A percentile compares a stretch with the other conserved stretches of the same genome.
Conservation (phyloP, 2,797 vertebrate species). For the Thunnus albacares region DNA sequence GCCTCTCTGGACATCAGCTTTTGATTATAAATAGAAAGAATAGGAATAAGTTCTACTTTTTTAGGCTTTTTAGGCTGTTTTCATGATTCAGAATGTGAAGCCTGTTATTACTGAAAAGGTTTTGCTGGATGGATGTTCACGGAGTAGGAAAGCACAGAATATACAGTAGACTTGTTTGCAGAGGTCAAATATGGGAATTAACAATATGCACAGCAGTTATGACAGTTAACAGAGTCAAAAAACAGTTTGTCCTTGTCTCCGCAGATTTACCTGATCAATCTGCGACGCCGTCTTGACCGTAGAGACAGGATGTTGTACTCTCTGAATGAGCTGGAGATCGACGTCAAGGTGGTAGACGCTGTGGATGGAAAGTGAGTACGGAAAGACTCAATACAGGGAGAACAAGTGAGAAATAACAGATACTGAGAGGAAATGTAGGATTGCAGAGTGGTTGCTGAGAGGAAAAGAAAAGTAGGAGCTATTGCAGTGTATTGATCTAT, state of each 20-base stretch:
- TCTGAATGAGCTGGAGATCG: conserved; percentile 92
- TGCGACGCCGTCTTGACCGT: conserved; percentile 91
- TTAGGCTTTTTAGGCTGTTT: neutral
- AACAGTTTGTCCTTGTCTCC: neutral
- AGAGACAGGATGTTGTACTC: conserved; percentile 92
- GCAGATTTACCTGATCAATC: conserved; percentile 96
- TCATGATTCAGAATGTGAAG: neutral
- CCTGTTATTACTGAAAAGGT: neutral
- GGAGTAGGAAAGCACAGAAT: neutral
- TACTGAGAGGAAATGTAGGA: neutral
- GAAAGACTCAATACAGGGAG: neutral
- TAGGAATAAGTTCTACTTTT: neutral
- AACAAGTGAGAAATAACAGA: neutral
- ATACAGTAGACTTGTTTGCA: neutral
- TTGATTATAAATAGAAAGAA: neutral
- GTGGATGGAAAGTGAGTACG: conserved; percentile 93
- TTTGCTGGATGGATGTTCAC: neutral
- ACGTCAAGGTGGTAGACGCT: conserved; percentile 90
- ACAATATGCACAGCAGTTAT: neutral
- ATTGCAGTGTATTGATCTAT: neutral
- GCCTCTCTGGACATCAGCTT: conserved; percentile 2
- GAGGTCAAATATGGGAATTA: neutral
- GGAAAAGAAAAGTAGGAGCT: neutral
- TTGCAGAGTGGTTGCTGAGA: neutral
- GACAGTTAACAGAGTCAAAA: neutral